Evolutionary conservation across 2,888 invertebrate species (phyloP), one percentile per base, ranked within the genome.

Genomic region (Eupithecia pulchellata): DNA sequence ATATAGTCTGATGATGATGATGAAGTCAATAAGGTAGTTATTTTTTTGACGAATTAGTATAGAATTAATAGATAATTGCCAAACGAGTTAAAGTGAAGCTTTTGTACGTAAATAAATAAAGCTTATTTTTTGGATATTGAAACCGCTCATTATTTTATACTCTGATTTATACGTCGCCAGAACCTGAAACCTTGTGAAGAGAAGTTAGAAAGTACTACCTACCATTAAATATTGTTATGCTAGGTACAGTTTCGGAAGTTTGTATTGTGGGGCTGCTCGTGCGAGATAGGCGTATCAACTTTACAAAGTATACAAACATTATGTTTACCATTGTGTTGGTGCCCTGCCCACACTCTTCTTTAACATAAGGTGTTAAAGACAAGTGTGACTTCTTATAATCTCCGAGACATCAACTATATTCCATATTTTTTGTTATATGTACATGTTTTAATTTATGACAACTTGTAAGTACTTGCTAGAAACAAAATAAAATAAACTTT

Each of bases 131-230:
- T 61, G 58, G 2, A 42, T 52, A 64, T 62, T 29, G 30, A 61
- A 66, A 65, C 64, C 62, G 14, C 25, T 60, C 30, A 36, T 52
- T 67, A 67, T 67, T 66, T 52, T 13, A 36, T 58, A 32, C 34
- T n/a, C 36, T 27, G 34, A 71, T 72, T 75, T 76, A 78, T 78
- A 71, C 71, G 71, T 13, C 65, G 70, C 71, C 77, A 58, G 60
- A 75, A 39, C 69, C 52, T 57, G 47, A 58, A 27, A 36, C n/a
- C 57, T 30, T 30, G 13, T 47, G 32, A 25, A 30, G 52, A 52
- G 52, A 52, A 27, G n/a, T 68, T 47, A 13, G 30, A 42, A 13
- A 27, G 32, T 65, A 71, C 69, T 65, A 72, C 67, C 60, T 58
- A 63, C 36, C 72, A 68, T 71, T 71, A 42, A 20, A 47, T 47